Base-by-base conservation (phyloP, 1,140 invertebrate species). In the Drosophila lowei region DNA sequence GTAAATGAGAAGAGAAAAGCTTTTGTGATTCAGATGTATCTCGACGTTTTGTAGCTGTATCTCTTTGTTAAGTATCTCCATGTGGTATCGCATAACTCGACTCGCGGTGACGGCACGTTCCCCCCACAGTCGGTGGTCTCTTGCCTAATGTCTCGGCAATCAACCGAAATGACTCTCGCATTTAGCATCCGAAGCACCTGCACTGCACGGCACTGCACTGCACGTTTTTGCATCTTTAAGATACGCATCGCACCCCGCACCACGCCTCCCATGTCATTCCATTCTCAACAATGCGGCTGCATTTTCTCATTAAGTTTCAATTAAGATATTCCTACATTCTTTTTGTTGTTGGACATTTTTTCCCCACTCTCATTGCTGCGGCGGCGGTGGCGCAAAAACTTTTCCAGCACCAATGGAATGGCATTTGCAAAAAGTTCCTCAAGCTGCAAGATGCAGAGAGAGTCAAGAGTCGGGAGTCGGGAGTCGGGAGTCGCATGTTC, bases 231-330 rank as follows among this genome's bases (percentile, higher is more conserved):
- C 49, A 85, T 85, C 80, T 79, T 34, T 15, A 34, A 79, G 65
- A 75, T 84, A 72, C 63, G 60, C 73, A 86, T 68, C 61, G 59
- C 30, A 55, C 46, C 18, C 11, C 50, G 38, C 41, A 55, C 49
- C 44, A 38, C n/a, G n/a, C n/a, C n/a, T n/a, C 46, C 11, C 5
- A 21, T 38, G 30, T 25, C 18, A 30, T 41, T 52, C 42, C 53
- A 42, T 21, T 54, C 44, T 50, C 44, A 72, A 55, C 67, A 72
- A 72, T 77, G 60, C 58, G 72, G 72, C 52, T 77, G 64, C 60
- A 63, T 73, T 72, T 77, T 74, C 70, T 80, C 81, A 85, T 85
- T 85, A 85, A 81, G 83, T 85, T 85, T 85, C 81, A 88, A 86
- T 85, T 85, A 85, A 67, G 68, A 57, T 54, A 46, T 56, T 64